phyloP scores from a whole-genome alignment of 2,888 invertebrate species.

The Ligdia adustata region DNA sequence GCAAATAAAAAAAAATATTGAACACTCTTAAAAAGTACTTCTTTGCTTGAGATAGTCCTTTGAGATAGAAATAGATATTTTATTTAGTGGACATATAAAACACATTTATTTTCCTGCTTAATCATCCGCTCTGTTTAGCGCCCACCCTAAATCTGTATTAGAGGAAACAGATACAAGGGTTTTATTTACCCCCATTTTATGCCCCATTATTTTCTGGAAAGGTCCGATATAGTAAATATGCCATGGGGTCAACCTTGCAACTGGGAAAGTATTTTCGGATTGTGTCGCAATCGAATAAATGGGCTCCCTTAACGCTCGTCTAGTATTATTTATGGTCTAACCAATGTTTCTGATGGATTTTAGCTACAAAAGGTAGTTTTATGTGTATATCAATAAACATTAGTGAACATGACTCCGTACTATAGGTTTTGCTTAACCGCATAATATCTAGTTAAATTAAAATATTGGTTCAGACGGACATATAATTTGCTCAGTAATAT shows the following conservation, averaged over 20 bases:
- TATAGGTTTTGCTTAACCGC: no score
- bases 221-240: constrained; percentile 23
- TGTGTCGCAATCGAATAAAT: constrained; percentile 27
- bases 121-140: constrained; percentile 21
- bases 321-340: constrained; percentile 15
- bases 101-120: constrained; percentile 10
- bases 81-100: no score
- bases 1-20: no score
- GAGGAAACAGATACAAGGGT: constrained; percentile 19
- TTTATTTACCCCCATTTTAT: constrained; percentile 23
- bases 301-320: constrained; percentile 23
- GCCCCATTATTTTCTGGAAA: constrained; percentile 23
- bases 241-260: constrained; percentile 23
- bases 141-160: constrained; percentile 20
- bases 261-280: constrained; percentile 23
- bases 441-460: no score
- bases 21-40: no score
- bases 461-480: no score
- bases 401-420: no score
- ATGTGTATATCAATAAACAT: no score
- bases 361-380: no score
- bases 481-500: no score
- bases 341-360: constrained; percentile 13
- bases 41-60: no score
- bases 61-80: no score